Base-by-base conservation (phyloP, 2,888 invertebrate genomes). In the Crioceris asparagi region DNA sequence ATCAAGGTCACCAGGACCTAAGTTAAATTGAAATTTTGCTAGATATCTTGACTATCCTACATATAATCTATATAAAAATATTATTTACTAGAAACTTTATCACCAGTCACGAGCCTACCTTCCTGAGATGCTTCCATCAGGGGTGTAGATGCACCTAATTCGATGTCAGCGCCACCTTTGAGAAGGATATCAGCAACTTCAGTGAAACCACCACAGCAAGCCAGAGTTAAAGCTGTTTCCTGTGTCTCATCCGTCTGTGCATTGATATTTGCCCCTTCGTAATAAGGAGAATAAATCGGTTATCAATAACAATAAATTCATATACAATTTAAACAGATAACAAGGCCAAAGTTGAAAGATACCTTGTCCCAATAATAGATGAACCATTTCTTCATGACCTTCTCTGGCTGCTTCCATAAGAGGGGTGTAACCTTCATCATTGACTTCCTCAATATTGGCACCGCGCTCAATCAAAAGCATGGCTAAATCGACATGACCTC, bases 121-220 rank as follows among this genome's bases (percentile, higher is more conserved):
- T 97, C 97, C 66, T 97, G 97, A 3, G 94, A 85, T 27, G 97
- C 96, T 67, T 98, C 97, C 93, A 97, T 97, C 3, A 98, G 72
- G 1, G 97, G 96, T 10, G 96, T 96, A 37, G 93, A 93, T 11
- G 91, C 90, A 35, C 92, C 97, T 26, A 93, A 71, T 64, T 94
- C 94, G 34, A 92, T 78, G 61, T 94, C 90, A 3, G 94, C 96
- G 29, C 93, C 94, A 33, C 91, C 87, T 63, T 90, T 90, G 52
- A 94, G 83, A 35, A 98, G 77, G 66, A 92, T 91, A 63, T 94
- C 92, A 0, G 93, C 91, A 32, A 92, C 88, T 61, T 96, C 94
- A 29, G 88, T 77, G 65, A 94, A 96, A 49, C 93, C 93, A 17
- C 91, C 91, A 65, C 92, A 92, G 61, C 92, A 92, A 10, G 93